Evolutionary conservation across 2,797 vertebrate species (phyloP), one percentile per base, ranked within the genome.

Genomic region (Prunella strophiata): DNA sequence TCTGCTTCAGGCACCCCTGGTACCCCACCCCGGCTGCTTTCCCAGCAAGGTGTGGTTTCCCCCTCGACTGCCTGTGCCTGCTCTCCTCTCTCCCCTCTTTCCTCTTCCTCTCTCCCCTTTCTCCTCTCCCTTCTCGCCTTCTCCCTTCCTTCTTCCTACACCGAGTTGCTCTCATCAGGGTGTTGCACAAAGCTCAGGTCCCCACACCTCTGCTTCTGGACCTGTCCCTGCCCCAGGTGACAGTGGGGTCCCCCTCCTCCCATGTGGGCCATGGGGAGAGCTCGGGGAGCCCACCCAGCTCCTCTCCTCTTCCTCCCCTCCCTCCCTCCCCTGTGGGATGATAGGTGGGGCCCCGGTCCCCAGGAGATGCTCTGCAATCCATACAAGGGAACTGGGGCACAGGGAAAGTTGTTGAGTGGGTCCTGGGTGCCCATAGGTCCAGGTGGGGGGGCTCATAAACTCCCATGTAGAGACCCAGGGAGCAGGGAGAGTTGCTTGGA

Each of bases 131-230:
- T 67, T 47, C 25, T 63, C 66, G 45, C 18, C 40, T 51, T 11
- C 70, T 72, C 67, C 71, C 73, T 30, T 72, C 76, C 83, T 90
- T 81, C 82, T 93, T 83, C 94, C 88, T 85, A 75, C 52, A 32
- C n/a, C 2, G 0, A 13, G 42, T 78, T 36, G 23, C 81, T 82
- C 84, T 89, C 66, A 26, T 86, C 83, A 54, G 95, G 91, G 84
- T 86, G 76, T 80, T 89, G 74, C 63, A 29, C 84, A 48, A 79
- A 83, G 71, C 78, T 95, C 75, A 43, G 85, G 47, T 83, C 23
- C 6, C 59, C 71, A 59, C 58, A 78, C 26, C 45, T 84, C 73
- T 9, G 6, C 62, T 75, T 67, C 74, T 77, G 78, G 52, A 67
- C 65, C 72, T 74, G 70, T 59, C 78, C 74, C 81, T 51, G 77